Evolutionary conservation across 2,113 vertebrate species (phyloP).

Genomic region (Brachionichthys hirsutus): DNA sequence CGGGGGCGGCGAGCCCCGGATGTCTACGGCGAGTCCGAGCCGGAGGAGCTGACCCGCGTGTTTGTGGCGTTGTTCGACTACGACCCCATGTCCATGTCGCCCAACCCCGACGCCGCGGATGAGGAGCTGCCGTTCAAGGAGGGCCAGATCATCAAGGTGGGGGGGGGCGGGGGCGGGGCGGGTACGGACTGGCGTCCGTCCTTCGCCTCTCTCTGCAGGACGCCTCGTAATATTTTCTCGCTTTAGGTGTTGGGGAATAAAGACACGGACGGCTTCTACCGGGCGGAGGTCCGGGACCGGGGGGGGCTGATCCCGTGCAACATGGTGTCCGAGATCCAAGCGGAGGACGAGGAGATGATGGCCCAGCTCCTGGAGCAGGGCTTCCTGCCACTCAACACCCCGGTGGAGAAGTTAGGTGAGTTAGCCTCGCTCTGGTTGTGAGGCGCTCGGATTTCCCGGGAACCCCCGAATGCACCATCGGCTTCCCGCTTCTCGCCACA

Average conservation of each 20-base stretch:
- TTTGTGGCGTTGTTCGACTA: slow-evolving; percentile 98
- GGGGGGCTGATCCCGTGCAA: slow-evolving; percentile 95
- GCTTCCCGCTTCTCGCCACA: slow-evolving; percentile 46
- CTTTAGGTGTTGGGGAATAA: slow-evolving; percentile 93
- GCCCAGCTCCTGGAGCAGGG: slow-evolving; percentile 94
- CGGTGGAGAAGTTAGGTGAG: slow-evolving; percentile 91
- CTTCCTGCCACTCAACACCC: slow-evolving; percentile 94
- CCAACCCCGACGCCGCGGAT: slow-evolving; percentile 92
- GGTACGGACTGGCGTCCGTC: not conserved
- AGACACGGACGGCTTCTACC: slow-evolving; percentile 94
- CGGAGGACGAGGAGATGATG: slow-evolving; percentile 94
- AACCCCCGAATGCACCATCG: no score
- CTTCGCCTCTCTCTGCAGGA: not conserved
- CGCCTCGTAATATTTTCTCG: slow-evolving; percentile 10
- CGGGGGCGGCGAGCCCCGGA: slow-evolving; percentile 84
- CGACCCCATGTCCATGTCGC: slow-evolving; percentile 95
- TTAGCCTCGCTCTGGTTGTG: not conserved
- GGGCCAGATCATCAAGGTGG: slow-evolving; percentile 96
- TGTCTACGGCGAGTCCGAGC: slow-evolving; percentile 89
- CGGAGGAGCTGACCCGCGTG: slow-evolving; percentile 85
- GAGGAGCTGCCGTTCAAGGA: slow-evolving; percentile 97
- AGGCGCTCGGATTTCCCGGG: no score
- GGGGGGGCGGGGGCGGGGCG: not conserved
- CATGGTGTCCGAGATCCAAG: slow-evolving; percentile 98
- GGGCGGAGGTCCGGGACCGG: slow-evolving; percentile 87